Evolutionary conservation across 2,888 invertebrate genomes (phyloP).

Genomic region (Mimumesa dahlbomi): DNA sequence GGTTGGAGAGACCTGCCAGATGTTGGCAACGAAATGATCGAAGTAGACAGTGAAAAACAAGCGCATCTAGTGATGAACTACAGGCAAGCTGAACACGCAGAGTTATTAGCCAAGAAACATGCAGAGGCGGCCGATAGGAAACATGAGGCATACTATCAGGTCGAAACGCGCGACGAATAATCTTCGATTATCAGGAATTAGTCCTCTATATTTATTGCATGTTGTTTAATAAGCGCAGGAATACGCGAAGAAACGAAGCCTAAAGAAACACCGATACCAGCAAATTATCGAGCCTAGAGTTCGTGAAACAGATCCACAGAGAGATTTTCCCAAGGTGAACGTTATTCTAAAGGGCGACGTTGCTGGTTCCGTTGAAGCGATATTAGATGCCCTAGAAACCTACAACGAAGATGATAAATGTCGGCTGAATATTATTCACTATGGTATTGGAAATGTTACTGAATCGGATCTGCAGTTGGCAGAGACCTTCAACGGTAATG

Average conservation of each 20-base stretch:
- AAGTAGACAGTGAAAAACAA: constrained; percentile 89
- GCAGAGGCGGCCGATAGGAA: constrained; percentile 84
- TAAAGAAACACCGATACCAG: background rate
- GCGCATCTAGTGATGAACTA: constrained; percentile 86
- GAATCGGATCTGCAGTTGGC: constrained; percentile 93
- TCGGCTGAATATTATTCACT: constrained; percentile 91
- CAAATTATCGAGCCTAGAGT: too few species aligned
- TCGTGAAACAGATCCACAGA: constrained; percentile 68
- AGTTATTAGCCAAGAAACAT: constrained; percentile 85
- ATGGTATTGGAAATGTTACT: constrained; percentile 93
- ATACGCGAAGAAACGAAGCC: too few species aligned
- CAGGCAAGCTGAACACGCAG: constrained; percentile 84
- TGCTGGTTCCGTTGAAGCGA: constrained; percentile 97
- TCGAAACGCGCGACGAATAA: background rate
- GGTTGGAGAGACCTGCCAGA: constrained; percentile 96
- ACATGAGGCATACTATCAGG: constrained; percentile 80
- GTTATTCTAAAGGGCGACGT: constrained; percentile 93
- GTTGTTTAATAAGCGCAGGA: too few species aligned
- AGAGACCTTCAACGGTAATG: constrained; percentile 84
- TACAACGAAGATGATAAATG: constrained; percentile 88
- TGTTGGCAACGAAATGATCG: constrained; percentile 93
- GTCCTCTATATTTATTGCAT: too few species aligned
- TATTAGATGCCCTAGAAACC: constrained; percentile 93
- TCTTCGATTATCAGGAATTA: too few species aligned
- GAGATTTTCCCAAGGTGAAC: constrained; percentile 83